Percentiles rank a stretch among this genome's conserved stretches.
Conservation (phyloP, 2,797 vertebrate species). For the Salarias fasciatus region DNA sequence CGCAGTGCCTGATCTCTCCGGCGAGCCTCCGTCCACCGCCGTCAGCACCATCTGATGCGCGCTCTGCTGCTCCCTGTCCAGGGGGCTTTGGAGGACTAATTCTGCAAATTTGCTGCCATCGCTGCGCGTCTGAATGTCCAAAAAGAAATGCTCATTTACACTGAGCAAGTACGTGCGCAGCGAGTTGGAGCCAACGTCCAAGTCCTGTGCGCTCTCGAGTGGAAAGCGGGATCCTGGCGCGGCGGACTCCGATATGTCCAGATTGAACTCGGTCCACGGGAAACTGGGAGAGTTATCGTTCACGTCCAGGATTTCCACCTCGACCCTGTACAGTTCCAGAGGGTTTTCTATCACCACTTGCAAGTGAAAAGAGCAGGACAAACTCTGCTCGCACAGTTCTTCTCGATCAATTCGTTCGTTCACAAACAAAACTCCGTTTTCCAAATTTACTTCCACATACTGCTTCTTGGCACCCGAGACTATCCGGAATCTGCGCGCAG, state of each 20-base stretch:
- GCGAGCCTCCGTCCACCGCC: slow-evolving; percentile 89
- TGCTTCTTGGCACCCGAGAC: slow-evolving; percentile 80
- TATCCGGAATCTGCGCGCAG: slow-evolving; percentile 79
- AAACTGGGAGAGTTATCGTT: slow-evolving; percentile 83
- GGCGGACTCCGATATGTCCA: slow-evolving; percentile 89
- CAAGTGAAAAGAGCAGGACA: slow-evolving; percentile 80
- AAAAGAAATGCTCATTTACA: slow-evolving; percentile 88
- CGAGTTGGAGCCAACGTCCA: slow-evolving; percentile 88
- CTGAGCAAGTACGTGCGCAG: slow-evolving; percentile 90
- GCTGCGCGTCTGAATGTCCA: slow-evolving; percentile 89
- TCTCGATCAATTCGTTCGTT: slow-evolving; percentile 83
- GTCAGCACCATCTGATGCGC: slow-evolving; percentile 87
- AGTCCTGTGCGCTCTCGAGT: slow-evolving; percentile 91
- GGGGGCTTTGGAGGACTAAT: slow-evolving; percentile 86
- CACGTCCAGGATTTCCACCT: slow-evolving; percentile 82
- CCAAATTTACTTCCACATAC: slow-evolving; percentile 82
- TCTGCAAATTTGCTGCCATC: slow-evolving; percentile 92
- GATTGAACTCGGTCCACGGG: slow-evolving; percentile 80
- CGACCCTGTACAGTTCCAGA: slow-evolving; percentile 81
- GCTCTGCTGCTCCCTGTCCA: slow-evolving; percentile 89
- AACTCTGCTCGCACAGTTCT: slow-evolving; percentile 82
- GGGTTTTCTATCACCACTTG: slow-evolving; percentile 84
- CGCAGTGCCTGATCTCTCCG: slow-evolving; percentile 87
- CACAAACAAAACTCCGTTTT: slow-evolving; percentile 82
- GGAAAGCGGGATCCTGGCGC: slow-evolving; percentile 88